phyloP scores from a whole-genome alignment of 2,888 invertebrate species.

The Platycheirus rosarum region DNA sequence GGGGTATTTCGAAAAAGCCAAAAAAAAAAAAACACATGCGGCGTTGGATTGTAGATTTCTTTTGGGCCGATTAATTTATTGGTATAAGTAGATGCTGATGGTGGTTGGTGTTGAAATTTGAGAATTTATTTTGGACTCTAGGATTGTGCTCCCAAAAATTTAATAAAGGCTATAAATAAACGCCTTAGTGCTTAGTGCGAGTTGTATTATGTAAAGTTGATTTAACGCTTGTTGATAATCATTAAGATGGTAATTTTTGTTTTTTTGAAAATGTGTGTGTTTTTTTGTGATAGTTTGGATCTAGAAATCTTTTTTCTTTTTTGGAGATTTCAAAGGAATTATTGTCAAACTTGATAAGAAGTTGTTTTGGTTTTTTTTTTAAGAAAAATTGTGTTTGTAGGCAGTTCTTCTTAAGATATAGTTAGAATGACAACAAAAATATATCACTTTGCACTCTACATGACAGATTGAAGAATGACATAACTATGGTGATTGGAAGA shows the following conservation, averaged over 20 bases:
- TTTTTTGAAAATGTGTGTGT: constrained; percentile 26
- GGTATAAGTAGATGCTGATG: constrained; percentile 51
- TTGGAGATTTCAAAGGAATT: background rate
- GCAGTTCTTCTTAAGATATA: background rate
- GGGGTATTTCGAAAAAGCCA: background rate
- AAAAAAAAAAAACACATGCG: background rate
- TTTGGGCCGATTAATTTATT: constrained; percentile 52
- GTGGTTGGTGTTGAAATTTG: constrained; percentile 71
- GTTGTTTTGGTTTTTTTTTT: background rate
- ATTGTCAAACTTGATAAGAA: background rate
- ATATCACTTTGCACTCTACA: too few relatives aligned
- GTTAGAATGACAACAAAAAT: background rate
- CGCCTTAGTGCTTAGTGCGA: constrained; percentile 44
- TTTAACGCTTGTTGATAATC: constrained; percentile 59
- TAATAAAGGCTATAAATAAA: constrained; percentile 65
- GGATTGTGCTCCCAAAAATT: constrained; percentile 62
- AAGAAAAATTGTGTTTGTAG: background rate
- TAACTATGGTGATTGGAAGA: too few relatives aligned
- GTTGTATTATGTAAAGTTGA: constrained; percentile 60
- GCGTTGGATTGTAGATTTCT: background rate
- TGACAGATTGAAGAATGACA: too few relatives aligned
- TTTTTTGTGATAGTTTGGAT: background rate
- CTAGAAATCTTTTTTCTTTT: background rate
- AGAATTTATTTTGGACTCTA: constrained; percentile 59
- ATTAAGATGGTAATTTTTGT: constrained; percentile 59